Conservation (phyloP, 2,797 vertebrate species). For the Cossypha polioptera region DNA sequence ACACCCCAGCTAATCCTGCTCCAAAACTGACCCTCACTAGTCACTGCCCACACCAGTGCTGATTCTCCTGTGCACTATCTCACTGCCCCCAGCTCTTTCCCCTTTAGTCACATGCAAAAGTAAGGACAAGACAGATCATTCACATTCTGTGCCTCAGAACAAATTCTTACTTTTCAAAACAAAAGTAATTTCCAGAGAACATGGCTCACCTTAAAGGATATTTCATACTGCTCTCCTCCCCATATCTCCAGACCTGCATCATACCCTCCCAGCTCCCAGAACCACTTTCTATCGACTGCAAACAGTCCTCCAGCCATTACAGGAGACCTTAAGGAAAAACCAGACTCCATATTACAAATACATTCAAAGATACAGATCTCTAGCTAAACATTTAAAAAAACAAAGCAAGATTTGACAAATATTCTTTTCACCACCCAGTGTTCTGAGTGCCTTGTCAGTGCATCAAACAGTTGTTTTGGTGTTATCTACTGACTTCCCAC, state of each 20-base stretch:
- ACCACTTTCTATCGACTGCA: slow-evolving; percentile 96
- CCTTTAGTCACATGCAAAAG: neutral
- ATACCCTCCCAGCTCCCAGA: slow-evolving; percentile 95
- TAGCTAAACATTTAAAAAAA: slow-evolving; percentile 40
- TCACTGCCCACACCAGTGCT: neutral
- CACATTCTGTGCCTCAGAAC: neutral
- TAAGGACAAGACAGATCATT: slow-evolving; percentile 25
- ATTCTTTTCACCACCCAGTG: neutral
- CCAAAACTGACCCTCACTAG: slow-evolving; percentile 1
- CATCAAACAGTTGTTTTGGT: neutral
- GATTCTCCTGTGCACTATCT: neutral
- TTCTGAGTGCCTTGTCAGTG: neutral
- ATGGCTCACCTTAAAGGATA: slow-evolving; percentile 95
- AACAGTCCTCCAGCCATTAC: slow-evolving; percentile 98
- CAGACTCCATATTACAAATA: slow-evolving; percentile 64
- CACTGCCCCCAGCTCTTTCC: neutral
- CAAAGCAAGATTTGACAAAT: slow-evolving; percentile 24
- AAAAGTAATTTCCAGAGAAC: slow-evolving; percentile 32
- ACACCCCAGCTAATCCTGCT: neutral
- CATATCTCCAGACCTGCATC: slow-evolving; percentile 97
- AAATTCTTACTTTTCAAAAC: slow-evolving; percentile 37
- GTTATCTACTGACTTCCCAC: neutral
- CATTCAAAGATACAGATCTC: slow-evolving; percentile 42
- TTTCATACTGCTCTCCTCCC: slow-evolving; percentile 98
- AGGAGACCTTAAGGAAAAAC: slow-evolving; percentile 85